Base-by-base conservation (phyloP, 2,797 vertebrate genomes). In the Macropus fuliginosus region DNA sequence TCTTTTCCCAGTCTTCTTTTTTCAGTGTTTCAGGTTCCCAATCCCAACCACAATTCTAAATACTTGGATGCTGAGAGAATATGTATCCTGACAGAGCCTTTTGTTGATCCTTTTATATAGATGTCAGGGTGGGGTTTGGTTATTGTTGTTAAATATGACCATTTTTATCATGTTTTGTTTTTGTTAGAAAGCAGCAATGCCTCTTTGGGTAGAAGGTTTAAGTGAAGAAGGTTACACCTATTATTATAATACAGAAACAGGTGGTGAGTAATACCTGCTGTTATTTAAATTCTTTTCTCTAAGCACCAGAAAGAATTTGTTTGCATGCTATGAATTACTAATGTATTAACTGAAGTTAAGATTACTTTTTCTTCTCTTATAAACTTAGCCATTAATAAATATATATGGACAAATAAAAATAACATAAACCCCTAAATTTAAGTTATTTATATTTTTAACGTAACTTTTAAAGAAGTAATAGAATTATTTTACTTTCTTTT, bases 241-340 rank as follows among this genome's bases (percentile, higher is more conserved):
- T 97, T 99, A 99, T 97, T 99, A 99, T 97, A 99, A 99, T 98
- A 98, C 99, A 94, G 98, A 99, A 96, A 99, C 99, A 40, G 99
- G 99, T 98, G 99, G 99, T 99, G 97, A 98, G 98, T 91, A 87
- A 62, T 92, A 94, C 4, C 46, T 97, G 94, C 81, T 46, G 81
- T 96, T 57, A 56, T 92, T 13, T 93, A 92, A 56, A 81, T n/a
- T 95, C 31, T 94, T 81, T 93, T 92, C 94, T 96, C 57, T 90
- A 89, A 93, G 5, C 92, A 55, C 24, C 13, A 93, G 27, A 91
- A 94, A 95, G 31, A 91, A 56, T 29, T 89, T 91, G 34, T 91
- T 93, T 93, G 54, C 56, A 57, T 96, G 46, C 28, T 93, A 59
- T 87, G 6, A 96, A 91, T 92, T 54, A n/a, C 29, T 40, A 40